Conservation (phyloP, 2,888 invertebrate species). For the Chydorus sphaericus region DNA sequence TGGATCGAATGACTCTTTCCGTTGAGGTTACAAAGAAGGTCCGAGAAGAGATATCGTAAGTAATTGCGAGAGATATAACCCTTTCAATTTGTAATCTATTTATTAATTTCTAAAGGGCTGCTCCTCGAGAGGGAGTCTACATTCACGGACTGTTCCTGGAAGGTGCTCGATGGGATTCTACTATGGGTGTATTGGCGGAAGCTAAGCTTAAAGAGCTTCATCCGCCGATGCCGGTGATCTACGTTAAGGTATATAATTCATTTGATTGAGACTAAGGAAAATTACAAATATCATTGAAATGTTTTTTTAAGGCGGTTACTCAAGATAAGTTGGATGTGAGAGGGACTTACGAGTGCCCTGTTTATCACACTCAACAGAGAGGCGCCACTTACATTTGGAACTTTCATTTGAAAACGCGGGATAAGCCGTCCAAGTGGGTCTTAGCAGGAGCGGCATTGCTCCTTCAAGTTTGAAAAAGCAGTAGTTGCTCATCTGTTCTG, state of each 20-base stretch:
- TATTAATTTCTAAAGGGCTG: slow-evolving; percentile 46
- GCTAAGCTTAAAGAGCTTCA: slow-evolving; percentile 82
- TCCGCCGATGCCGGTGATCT: slow-evolving; percentile 87
- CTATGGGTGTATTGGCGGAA: slow-evolving; percentile 80
- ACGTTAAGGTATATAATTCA: slow-evolving; percentile 54
- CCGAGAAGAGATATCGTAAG: slow-evolving; percentile 85
- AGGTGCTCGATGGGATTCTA: slow-evolving; percentile 86
- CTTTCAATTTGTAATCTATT: too few relatives aligned
- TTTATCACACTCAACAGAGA: slow-evolving; percentile 83
- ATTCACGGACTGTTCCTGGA: slow-evolving; percentile 89
- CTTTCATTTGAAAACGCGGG: slow-evolving; percentile 88
- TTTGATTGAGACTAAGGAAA: slow-evolving; percentile 1
- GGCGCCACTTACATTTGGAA: slow-evolving; percentile 97
- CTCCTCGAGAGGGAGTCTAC: slow-evolving; percentile 84
- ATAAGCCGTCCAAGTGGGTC: slow-evolving; percentile 89
- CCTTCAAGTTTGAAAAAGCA: slow-evolving; percentile 68
- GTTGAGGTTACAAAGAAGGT: slow-evolving; percentile 95
- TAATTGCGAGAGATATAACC: too few relatives aligned
- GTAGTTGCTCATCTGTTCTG: too few relatives aligned
- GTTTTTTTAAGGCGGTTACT: slow-evolving; percentile 54
- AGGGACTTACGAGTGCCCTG: slow-evolving; percentile 90
- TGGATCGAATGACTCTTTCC: slow-evolving; percentile 93
- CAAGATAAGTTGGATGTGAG: slow-evolving; percentile 86
- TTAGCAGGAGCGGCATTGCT: slow-evolving; percentile 83
- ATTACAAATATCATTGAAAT: too few relatives aligned